A percentile compares a stretch with the other conserved stretches of the same genome.
phyloP scores from a whole-genome alignment of 2,113 vertebrate genomes.

The Tragelaphus imberbis region DNA sequence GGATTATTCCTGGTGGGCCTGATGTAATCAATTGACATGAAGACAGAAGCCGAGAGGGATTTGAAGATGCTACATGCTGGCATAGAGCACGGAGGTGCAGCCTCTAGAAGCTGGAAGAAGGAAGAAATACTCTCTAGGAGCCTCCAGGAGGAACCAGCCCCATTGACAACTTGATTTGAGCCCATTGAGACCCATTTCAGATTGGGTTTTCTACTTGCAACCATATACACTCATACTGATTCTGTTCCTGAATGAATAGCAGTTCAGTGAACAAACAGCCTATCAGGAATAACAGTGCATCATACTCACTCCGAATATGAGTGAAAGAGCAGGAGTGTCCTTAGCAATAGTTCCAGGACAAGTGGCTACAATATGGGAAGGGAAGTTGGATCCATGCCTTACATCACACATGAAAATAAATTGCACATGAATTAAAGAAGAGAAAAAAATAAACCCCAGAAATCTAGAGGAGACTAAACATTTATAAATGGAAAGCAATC shows the following conservation, averaged over 20 bases:
- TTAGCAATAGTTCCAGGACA: background rate
- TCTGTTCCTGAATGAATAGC: background rate
- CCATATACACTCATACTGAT: background rate
- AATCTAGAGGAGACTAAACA: background rate
- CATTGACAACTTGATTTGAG: background rate
- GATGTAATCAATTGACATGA: background rate
- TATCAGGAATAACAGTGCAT: background rate
- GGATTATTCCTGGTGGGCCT: background rate
- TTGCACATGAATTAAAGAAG: background rate
- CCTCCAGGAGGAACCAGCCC: background rate
- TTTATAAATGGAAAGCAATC: background rate
- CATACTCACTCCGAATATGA: background rate
- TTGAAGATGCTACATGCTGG: accelerated
- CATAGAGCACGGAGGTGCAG: background rate
- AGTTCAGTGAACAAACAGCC: background rate
- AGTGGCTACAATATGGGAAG: background rate
- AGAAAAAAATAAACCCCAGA: background rate
- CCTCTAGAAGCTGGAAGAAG: background rate
- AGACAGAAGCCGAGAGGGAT: background rate
- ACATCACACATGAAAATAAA: background rate
- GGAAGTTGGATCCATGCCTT: background rate
- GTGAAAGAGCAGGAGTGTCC: background rate
- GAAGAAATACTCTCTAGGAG: background rate
- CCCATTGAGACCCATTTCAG: background rate
- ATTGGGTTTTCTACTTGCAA: background rate